Evolutionary conservation across 2,888 invertebrate genomes (phyloP).

Genomic region (Poecilobothrus nobilitatus): DNA sequence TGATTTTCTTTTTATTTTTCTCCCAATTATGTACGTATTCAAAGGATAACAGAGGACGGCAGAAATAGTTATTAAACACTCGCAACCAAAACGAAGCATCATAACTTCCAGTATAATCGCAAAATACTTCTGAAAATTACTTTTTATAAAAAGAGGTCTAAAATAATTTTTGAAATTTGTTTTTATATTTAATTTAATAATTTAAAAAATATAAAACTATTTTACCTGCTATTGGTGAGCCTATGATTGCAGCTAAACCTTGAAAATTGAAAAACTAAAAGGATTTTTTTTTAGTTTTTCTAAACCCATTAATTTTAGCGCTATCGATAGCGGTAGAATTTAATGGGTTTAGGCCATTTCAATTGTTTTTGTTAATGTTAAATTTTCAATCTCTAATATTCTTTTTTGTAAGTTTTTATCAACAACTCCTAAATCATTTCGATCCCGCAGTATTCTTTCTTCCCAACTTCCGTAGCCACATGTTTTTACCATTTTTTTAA

Average conservation of each 20-base stretch:
- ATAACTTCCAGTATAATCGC: slow-evolving; percentile 64
- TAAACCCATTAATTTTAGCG: slow-evolving; percentile 84
- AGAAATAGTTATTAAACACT: slow-evolving; percentile 69
- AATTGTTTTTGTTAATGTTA: no score
- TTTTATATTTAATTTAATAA: background rate
- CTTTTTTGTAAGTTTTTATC: no score
- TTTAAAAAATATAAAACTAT: background rate
- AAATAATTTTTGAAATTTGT: no score
- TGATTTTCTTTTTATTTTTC: slow-evolving; percentile 41
- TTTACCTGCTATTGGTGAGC: slow-evolving; percentile 78
- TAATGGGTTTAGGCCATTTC: no score
- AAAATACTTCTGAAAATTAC: slow-evolving; percentile 56
- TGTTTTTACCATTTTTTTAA: no score
- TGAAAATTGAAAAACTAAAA: slow-evolving; percentile 89
- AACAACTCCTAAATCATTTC: no score
- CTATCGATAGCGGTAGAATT: no score
- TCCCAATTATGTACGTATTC: slow-evolving; percentile 73
- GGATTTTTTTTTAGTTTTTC: slow-evolving; percentile 90
- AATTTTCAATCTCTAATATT: no score
- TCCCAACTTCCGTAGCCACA: no score
- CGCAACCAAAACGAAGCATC: slow-evolving; percentile 77
- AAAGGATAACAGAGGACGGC: slow-evolving; percentile 83
- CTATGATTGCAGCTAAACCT: slow-evolving; percentile 78
- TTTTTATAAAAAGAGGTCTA: background rate
- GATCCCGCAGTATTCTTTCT: no score